Base-by-base conservation (phyloP, 2,113 vertebrate genomes). In the Megaptera novaeangliae region DNA sequence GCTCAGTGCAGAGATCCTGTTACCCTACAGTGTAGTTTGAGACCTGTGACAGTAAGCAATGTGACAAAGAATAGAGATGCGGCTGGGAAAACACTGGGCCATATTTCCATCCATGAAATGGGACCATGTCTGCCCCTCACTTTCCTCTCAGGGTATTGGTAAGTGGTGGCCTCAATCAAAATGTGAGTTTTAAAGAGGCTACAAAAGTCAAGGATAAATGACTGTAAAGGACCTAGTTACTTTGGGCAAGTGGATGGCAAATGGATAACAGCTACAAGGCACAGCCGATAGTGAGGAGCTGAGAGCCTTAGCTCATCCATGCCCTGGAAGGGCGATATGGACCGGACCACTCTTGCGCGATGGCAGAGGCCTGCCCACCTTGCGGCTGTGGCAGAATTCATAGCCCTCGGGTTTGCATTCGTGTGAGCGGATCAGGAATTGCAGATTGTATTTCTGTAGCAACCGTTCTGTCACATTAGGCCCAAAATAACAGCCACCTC, bases 401-500 rank as follows among this genome's bases (percentile, higher is more conserved):
- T 99, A 99, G 88, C 99, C 99, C 20, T 99, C 99, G 13, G 99
- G 99, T 97, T 99, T 99, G 98, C 99, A 99, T 97, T 99, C 99
- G 0, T 99, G 99, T 11, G 99, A 99, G 15, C 99, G 99, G 97
- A 99, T 99, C 95, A 99, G 98, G 85, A 99, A 98, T 83, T 99
- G 99, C 46, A 99, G 97, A 55, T 97, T 98, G 98, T 99, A 97
- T 85, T 98, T 99, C 49, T 98, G 95, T 7, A 99, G 98, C 89
- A 99, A 97, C 80, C 97, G 96, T 63, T 98, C 97, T 0, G 99
- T 99, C 95, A 99, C 98, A 0, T 99, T 99, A 5, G 99, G 99
- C 3, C 99, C 99, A 95, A 99, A 99, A 98, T 99, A 99, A 98
- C 99, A 99, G 64, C 99, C 99, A 0, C 99, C 99, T 0, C 99